Percentiles rank a stretch among this genome's conserved stretches.
phyloP scores from a whole-genome alignment of 2,888 invertebrate species.

The Pomacea canaliculata region DNA sequence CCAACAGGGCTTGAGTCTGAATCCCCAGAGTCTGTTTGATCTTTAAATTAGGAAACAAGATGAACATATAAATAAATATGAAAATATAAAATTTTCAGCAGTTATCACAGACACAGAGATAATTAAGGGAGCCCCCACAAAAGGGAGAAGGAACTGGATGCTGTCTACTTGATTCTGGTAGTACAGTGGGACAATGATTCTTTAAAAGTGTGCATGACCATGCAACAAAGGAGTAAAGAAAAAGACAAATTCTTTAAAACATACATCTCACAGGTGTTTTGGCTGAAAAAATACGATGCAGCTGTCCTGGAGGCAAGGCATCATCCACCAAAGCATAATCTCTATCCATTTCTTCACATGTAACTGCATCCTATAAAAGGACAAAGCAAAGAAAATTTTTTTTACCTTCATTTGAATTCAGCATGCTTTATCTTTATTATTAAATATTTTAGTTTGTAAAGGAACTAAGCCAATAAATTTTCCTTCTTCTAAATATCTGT shows the following conservation, averaged over 20 bases:
- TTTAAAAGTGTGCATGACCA: too few species aligned
- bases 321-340: constrained; percentile 80
- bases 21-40: constrained; percentile 87
- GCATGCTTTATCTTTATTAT: not conserved
- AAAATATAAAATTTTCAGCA: too few species aligned
- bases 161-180: too few species aligned
- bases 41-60: constrained; percentile 17
- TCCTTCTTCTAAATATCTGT: too few species aligned
- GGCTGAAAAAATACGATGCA: constrained; percentile 55
- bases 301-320: constrained; percentile 71
- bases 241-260: not conserved
- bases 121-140: too few species aligned
- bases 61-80: not conserved
- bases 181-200: too few species aligned
- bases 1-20: constrained; percentile 86
- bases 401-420: not conserved
- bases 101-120: too few species aligned
- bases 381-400: not conserved
- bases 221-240: too few species aligned
- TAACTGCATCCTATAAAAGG: constrained; percentile 74
- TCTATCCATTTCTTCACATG: constrained; percentile 73
- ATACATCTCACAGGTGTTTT: constrained; percentile 45
- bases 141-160: too few species aligned
- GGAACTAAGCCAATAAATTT: not conserved
- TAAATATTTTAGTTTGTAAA: not conserved